phyloP scores from a whole-genome alignment of 2,797 vertebrate species.

The Aldrovandia affinis region DNA sequence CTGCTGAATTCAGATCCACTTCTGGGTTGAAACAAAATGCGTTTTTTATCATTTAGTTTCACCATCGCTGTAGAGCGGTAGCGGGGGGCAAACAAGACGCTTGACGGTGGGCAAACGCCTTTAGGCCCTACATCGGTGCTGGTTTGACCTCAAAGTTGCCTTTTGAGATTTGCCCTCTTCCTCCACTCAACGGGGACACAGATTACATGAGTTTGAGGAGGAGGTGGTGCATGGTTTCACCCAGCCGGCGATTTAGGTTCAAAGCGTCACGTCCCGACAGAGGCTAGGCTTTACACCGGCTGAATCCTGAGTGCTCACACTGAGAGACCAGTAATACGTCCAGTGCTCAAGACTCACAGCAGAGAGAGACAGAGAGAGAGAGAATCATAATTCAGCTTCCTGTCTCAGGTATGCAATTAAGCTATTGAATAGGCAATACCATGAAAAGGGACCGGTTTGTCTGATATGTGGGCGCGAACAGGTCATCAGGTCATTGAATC shows the following conservation, averaged over 20 bases:
- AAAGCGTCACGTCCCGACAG: neutral
- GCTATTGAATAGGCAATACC: neutral
- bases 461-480: neutral
- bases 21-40: neutral
- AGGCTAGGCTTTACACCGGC: neutral
- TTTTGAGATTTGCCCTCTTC: neutral
- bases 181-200: neutral
- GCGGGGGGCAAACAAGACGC: too few species aligned
- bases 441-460: neutral
- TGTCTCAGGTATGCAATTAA: neutral
- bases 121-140: neutral
- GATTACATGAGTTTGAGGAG: slow-evolving; percentile 20
- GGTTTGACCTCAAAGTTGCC: neutral
- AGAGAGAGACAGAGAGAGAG: neutral
- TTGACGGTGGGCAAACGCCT: neutral
- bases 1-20: neutral
- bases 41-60: neutral
- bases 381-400: slow-evolving; percentile 1
- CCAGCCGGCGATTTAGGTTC: slow-evolving; percentile 3
- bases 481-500: neutral
- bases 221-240: neutral
- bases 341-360: neutral
- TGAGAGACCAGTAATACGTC: slow-evolving; percentile 8
- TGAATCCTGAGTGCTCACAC: neutral
- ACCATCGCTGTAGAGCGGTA: neutral